Percentiles rank a stretch among this genome's conserved stretches.
phyloP scores from a whole-genome alignment of 1,140 invertebrate species.

The Chlorops oryzae region DNA sequence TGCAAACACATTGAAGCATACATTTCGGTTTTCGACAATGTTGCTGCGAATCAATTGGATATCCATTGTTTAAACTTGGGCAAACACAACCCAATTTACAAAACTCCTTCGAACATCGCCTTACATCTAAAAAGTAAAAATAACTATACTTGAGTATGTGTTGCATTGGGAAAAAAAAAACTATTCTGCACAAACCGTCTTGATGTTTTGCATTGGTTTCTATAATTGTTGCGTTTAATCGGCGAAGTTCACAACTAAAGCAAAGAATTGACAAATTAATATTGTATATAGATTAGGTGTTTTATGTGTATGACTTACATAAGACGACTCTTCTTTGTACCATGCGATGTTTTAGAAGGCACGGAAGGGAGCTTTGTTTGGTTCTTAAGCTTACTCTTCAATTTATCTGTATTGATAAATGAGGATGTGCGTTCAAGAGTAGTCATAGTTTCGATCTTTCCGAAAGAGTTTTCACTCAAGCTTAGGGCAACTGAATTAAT shows the following conservation, averaged over 20 bases:
- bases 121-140: conserved; percentile 18
- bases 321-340: too few relatives aligned
- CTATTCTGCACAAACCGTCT: conserved; percentile 8
- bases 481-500: conserved; percentile 46
- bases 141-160: background rate
- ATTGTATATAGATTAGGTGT: too few relatives aligned
- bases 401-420: too few relatives aligned
- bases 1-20: conserved; percentile 32
- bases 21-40: conserved; percentile 35
- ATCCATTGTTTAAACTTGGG: conserved; percentile 23
- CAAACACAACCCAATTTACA: conserved; percentile 42
- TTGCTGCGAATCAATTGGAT: conserved; percentile 24
- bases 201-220: conserved; percentile 32
- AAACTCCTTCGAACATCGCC: conserved; percentile 28
- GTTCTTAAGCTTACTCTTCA: too few relatives aligned
- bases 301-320: too few relatives aligned
- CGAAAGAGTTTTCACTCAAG: conserved; percentile 41
- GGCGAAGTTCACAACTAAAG: conserved; percentile 32
- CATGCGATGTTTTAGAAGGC: too few relatives aligned
- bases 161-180: background rate
- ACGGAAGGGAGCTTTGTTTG: too few relatives aligned
- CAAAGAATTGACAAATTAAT: too few relatives aligned
- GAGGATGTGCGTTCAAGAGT: too few relatives aligned
- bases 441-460: conserved; percentile 30
- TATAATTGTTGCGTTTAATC: conserved; percentile 45